Base-by-base conservation (phyloP, 2,888 invertebrate species). In the Campaea margaritaria region DNA sequence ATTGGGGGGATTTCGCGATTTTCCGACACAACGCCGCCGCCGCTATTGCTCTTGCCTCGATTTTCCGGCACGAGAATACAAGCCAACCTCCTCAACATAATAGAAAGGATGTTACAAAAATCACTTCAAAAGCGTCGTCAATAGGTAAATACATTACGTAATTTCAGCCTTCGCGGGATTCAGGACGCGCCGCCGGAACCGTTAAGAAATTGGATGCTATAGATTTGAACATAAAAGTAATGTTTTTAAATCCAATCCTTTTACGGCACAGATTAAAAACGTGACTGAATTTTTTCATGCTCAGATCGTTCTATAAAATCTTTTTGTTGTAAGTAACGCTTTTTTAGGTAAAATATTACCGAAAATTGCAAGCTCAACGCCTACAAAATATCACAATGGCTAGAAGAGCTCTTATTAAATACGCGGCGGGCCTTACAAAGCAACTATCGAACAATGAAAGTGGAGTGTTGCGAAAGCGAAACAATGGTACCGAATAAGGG, bases 1-100 rank as follows among this genome's bases (percentile, higher is more conserved):
- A 81, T 82, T 78, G 74, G 65, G 64, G 53, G 77, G 82, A 79
- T 85, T 83, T 82, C 70, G 72, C 75, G 81, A 83, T 82, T 83
- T 84, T 77, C 81, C 77, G 66, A 77, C 79, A 81, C 77, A 79
- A 75, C 75, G 75, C 74, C 72, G 67, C 71, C 67, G 57, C 64
- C 60, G 65, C 62, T 72, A 68, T 70, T 70, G 64, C 72, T 70
- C 59, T 62, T 67, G 59, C 71, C 70, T 74, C 75, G 64, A 81
- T 80, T 82, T 79, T 79, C 77, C 74, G 75, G 74, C 57, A 61
- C 62, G 49, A 57, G 63, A 74, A 78, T 73, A 67, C 68, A 65
- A 61, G 70, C 73, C 73, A 78, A 76, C 74, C 77, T 81, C 49
- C 48, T 47, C 55, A 44, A 56, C 64, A 62, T 67, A 65, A 65